These are phyloP conservation scores for Drosophila lowei DNA, from an alignment of 1,140 invertebrate genomes.

Conservation along the genomic window DNA sequence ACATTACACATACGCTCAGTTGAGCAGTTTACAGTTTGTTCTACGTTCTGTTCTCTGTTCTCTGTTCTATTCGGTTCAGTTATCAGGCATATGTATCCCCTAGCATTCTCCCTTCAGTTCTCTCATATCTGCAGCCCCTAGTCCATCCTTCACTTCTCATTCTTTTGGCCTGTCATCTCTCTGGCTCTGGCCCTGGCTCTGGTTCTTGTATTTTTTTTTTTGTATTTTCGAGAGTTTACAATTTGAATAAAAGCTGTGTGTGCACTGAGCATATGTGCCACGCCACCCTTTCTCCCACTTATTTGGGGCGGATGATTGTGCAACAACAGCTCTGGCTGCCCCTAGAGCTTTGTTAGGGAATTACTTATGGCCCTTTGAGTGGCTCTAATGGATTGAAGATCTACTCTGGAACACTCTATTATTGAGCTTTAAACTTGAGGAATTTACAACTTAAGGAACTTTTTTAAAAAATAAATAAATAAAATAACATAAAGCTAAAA, in stretches of 20 bases:
- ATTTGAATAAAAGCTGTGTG: slow-evolving; percentile 69
- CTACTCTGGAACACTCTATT: background rate
- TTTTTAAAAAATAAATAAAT: too few relatives aligned
- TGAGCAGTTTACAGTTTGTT: slow-evolving; percentile 31
- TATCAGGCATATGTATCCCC: too few relatives aligned
- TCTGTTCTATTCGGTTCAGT: too few relatives aligned
- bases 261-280: slow-evolving; percentile 61
- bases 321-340: slow-evolving; percentile 32
- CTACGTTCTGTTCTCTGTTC: slow-evolving; percentile 22
- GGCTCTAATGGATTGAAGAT: slow-evolving; percentile 46
- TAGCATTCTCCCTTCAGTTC: too few relatives aligned
- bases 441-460: too few relatives aligned
- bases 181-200: slow-evolving; percentile 33
- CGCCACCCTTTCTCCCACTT: slow-evolving; percentile 4
- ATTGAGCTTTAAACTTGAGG: background rate
- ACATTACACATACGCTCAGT: slow-evolving; percentile 78
- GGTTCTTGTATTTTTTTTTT: background rate
- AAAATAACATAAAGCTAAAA: too few relatives aligned
- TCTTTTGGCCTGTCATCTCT: slow-evolving; percentile 9
- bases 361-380: slow-evolving; percentile 50
- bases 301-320: slow-evolving; percentile 48
- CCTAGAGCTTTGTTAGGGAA: slow-evolving; percentile 26
- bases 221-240: slow-evolving; percentile 62
- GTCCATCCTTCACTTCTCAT: too few relatives aligned
- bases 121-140: too few relatives aligned